These are phyloP conservation scores for Pedetes capensis DNA, from an alignment of 2,113 vertebrate genomes.

Conservation along the genomic window DNA sequence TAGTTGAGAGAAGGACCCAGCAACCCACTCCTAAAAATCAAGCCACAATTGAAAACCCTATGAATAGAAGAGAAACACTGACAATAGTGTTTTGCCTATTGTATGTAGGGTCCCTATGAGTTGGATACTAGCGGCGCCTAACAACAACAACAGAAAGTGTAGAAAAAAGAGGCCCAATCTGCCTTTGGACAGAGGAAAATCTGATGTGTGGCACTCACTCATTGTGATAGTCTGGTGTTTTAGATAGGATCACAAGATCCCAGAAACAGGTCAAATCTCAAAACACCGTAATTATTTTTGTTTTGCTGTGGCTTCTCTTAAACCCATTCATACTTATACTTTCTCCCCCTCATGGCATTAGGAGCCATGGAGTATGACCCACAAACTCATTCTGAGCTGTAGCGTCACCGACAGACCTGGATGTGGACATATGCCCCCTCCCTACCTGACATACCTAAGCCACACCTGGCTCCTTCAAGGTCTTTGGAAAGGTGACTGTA, in stretches of 20 bases:
- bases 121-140: too few relatives aligned
- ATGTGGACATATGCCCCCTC: rapidly evolving
- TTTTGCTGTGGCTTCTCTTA: not conserved
- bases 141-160: too few relatives aligned
- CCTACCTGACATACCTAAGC: not conserved
- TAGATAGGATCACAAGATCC: not conserved
- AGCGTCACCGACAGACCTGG: not conserved
- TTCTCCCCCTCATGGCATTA: not conserved
- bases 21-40: too few relatives aligned
- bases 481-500: not conserved
- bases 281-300: not conserved
- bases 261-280: too few relatives aligned
- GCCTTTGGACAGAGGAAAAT: not conserved
- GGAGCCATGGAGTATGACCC: not conserved
- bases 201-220: not conserved
- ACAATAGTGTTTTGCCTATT: too few relatives aligned
- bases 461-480: not conserved
- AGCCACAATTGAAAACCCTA: too few relatives aligned
- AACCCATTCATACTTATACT: not conserved
- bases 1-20: too few relatives aligned
- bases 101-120: too few relatives aligned
- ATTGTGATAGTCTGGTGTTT: rapidly evolving
- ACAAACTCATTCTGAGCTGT: not conserved
- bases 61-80: too few relatives aligned
- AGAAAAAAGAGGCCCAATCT: not conserved